phyloP scores from a whole-genome alignment of 2,797 vertebrate genomes.

The Triplophysa yarkandensis region DNA sequence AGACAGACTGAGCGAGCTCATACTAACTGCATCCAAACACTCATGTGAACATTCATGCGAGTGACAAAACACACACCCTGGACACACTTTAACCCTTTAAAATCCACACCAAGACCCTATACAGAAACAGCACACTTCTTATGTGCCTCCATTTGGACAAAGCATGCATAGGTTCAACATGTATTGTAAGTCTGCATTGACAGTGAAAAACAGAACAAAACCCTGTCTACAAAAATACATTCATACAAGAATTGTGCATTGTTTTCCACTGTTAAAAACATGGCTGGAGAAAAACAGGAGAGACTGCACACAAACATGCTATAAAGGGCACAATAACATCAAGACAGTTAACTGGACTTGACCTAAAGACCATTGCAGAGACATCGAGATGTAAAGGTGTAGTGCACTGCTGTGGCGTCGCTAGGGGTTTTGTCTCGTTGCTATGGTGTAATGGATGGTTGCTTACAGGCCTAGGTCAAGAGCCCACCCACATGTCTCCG shows the following conservation, averaged over 20 bases:
- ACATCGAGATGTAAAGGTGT: background rate
- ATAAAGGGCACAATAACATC: background rate
- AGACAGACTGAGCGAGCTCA: constrained; percentile 14
- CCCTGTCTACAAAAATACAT: constrained; percentile 54
- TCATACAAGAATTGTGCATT: constrained; percentile 66
- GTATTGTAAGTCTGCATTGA: constrained; percentile 68
- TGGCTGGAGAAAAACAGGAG: background rate
- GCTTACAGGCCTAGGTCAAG: background rate
- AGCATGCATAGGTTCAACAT: constrained; percentile 48
- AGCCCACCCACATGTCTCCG: background rate
- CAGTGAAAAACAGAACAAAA: constrained; percentile 74
- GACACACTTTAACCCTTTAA: background rate
- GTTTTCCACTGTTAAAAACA: constrained; percentile 42
- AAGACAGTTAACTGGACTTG: background rate
- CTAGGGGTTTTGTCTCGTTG: background rate
- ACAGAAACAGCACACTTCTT: constrained; percentile 57
- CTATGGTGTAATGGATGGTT: constrained; percentile 5
- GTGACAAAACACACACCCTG: background rate
- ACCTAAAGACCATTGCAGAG: background rate
- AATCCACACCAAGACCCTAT: background rate
- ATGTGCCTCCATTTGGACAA: constrained; percentile 53
- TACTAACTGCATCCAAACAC: constrained; percentile 32
- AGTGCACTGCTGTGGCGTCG: background rate
- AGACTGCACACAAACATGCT: background rate
- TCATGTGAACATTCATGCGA: constrained; percentile 15